These are phyloP conservation scores for Nematopogon swammerdamellus DNA, from an alignment of 2,888 invertebrate genomes.

Conservation along the genomic window DNA sequence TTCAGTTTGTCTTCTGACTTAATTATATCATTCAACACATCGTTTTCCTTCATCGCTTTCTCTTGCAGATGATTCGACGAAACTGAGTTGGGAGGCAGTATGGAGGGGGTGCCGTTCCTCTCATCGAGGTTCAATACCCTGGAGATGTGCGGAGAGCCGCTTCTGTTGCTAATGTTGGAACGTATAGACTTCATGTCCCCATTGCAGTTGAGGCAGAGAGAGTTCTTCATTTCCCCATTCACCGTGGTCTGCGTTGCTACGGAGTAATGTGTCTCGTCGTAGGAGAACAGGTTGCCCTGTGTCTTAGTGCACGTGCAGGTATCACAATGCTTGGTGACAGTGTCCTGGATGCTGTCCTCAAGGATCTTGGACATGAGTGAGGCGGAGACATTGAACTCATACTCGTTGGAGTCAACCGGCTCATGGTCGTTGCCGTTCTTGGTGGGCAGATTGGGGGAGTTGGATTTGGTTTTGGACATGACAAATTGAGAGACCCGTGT, in stretches of 20 bases:
- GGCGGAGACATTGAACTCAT: slow-evolving; percentile 74
- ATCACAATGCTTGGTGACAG: slow-evolving; percentile 77
- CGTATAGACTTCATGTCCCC: slow-evolving; percentile 46
- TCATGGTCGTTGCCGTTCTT: slow-evolving; percentile 41
- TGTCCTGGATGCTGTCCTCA: slow-evolving; percentile 82
- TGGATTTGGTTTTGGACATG: slow-evolving; percentile 56
- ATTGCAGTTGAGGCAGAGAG: slow-evolving; percentile 61
- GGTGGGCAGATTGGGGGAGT: slow-evolving; percentile 34
- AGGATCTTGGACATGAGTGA: slow-evolving; percentile 89
- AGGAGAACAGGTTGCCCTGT: slow-evolving; percentile 48
- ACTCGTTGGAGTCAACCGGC: slow-evolving; percentile 57
- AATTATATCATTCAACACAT: slow-evolving; percentile 18
- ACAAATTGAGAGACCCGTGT: slow-evolving; percentile 81
- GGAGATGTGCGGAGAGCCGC: slow-evolving; percentile 28
- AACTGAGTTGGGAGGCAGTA: no score
- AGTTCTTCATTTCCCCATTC: slow-evolving; percentile 46
- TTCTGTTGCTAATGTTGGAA: slow-evolving; percentile 39
- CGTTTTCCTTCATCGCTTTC: slow-evolving; percentile 17
- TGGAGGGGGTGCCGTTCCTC: not conserved
- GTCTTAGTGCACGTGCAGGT: slow-evolving; percentile 71
- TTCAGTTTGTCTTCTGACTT: slow-evolving; percentile 21
- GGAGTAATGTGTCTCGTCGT: slow-evolving; percentile 54
- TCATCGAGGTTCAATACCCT: not conserved
- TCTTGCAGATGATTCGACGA: not conserved
- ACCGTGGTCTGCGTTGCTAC: slow-evolving; percentile 61